Percentiles rank a stretch among this genome's conserved stretches.
Evolutionary conservation across 2,888 invertebrate genomes (phyloP).

Genomic region (Sminthurinus aureus): DNA sequence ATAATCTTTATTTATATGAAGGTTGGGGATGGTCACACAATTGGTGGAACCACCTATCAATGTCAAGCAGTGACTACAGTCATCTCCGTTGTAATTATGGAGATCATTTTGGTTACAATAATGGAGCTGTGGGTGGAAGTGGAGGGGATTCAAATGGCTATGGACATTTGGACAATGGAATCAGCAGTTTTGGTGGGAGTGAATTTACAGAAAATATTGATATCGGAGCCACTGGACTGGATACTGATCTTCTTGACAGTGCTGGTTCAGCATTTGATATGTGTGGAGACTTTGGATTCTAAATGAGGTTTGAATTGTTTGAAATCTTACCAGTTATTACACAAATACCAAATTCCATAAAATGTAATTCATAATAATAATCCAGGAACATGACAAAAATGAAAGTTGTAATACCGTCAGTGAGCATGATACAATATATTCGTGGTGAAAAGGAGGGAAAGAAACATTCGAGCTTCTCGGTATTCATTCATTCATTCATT

Average conservation of each 20-base stretch:
- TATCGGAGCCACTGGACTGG: constrained; percentile 36
- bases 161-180: constrained; percentile 27
- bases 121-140: constrained; percentile 3
- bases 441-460: neutral
- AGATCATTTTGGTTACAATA: constrained; percentile 17
- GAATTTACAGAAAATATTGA: constrained; percentile 38
- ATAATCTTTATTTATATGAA: neutral
- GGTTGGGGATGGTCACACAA: constrained; percentile 40
- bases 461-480: neutral
- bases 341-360: neutral
- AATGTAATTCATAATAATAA: neutral
- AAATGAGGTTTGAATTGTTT: constrained; percentile 22
- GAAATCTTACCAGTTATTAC: neutral
- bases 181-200: constrained; percentile 25
- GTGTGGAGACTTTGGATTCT: constrained; percentile 53
- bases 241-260: constrained; percentile 30
- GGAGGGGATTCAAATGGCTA: constrained; percentile 13
- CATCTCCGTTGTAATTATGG: constrained; percentile 22
- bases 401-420: too few relatives aligned
- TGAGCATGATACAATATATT: neutral
- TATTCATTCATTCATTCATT: too few relatives aligned
- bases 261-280: constrained; percentile 42
- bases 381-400: neutral
- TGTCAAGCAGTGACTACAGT: constrained; percentile 21
- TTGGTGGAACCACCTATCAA: constrained; percentile 14